Evolutionary conservation across 1,140 invertebrate species (phyloP).

Genomic region (Meloidogyne floridensis): DNA sequence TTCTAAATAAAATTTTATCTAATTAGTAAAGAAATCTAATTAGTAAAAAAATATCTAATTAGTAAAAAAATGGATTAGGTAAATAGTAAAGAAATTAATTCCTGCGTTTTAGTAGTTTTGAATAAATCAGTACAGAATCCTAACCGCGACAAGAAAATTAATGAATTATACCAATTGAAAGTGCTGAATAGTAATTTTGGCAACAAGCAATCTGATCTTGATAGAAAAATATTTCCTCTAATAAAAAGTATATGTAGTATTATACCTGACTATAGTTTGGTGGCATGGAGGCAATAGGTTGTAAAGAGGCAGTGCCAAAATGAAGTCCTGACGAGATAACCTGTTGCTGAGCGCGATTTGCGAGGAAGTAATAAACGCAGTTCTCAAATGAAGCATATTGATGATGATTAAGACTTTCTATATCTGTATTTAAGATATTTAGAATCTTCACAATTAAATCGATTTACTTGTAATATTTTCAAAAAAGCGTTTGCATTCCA

Average conservation of each 20-base stretch:
- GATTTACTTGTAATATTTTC: constrained; percentile 19
- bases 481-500: constrained; percentile 27
- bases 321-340: constrained; percentile 27
- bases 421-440: constrained; percentile 30
- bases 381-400: constrained; percentile 61
- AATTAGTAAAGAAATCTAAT: not conserved
- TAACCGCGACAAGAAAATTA: not conserved
- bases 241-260: constrained; percentile 11
- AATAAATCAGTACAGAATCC: too few species aligned
- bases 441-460: not conserved
- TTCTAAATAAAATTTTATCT: constrained; percentile 42
- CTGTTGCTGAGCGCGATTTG: constrained; percentile 59
- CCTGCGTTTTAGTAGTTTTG: too few species aligned
- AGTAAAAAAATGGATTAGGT: too few species aligned
- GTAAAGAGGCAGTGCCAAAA: constrained; percentile 48
- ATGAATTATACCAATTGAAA: constrained; percentile 56
- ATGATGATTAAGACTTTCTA: constrained; percentile 56
- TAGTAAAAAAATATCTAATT: not conserved
- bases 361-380: constrained; percentile 63
- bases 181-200: constrained; percentile 60
- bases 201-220: constrained; percentile 46
- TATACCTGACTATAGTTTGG: constrained; percentile 45
- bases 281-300: constrained; percentile 61
- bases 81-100: too few species aligned
- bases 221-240: not conserved